These are phyloP conservation scores for Gerris lacustris DNA, from an alignment of 2,888 invertebrate genomes.

Conservation along the genomic window DNA sequence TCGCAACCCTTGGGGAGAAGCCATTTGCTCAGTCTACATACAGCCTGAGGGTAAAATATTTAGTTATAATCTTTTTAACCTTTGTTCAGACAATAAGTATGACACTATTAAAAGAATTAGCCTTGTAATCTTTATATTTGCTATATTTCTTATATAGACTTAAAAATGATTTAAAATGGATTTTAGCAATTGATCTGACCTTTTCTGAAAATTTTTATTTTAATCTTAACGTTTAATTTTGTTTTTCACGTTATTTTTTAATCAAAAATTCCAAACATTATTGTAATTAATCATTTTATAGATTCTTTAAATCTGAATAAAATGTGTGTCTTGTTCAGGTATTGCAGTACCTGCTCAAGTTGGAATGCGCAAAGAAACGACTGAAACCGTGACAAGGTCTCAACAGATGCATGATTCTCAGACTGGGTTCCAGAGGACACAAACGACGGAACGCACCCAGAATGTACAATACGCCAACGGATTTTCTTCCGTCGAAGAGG, in stretches of 20 bases:
- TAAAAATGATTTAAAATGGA: too few relatives aligned
- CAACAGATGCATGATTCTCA: constrained; percentile 40
- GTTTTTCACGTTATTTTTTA: too few relatives aligned
- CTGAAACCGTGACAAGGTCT: constrained; percentile 12
- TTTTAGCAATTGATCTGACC: too few relatives aligned
- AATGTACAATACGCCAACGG: constrained; percentile 60
- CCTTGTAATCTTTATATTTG: too few relatives aligned
- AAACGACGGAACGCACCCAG: constrained; percentile 47
- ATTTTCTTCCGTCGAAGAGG: constrained; percentile 38
- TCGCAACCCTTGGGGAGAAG: constrained; percentile 89
- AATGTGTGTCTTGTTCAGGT: constrained; percentile 20
- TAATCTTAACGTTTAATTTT: too few relatives aligned
- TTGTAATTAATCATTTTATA: too few relatives aligned
- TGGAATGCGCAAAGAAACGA: constrained; percentile 22
- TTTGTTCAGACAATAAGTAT: not conserved
- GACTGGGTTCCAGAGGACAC: constrained; percentile 53
- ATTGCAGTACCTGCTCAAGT: constrained; percentile 44
- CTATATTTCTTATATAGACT: too few relatives aligned
- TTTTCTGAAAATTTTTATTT: too few relatives aligned
- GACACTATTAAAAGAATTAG: not conserved
- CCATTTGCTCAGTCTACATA: constrained; percentile 88
- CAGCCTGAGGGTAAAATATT: constrained; percentile 61
- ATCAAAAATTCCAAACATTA: too few relatives aligned
- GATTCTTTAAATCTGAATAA: too few relatives aligned
- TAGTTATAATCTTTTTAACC: not conserved